Base-by-base conservation (phyloP, 2,113 vertebrate species). In the Dasyornis broadbenti region DNA sequence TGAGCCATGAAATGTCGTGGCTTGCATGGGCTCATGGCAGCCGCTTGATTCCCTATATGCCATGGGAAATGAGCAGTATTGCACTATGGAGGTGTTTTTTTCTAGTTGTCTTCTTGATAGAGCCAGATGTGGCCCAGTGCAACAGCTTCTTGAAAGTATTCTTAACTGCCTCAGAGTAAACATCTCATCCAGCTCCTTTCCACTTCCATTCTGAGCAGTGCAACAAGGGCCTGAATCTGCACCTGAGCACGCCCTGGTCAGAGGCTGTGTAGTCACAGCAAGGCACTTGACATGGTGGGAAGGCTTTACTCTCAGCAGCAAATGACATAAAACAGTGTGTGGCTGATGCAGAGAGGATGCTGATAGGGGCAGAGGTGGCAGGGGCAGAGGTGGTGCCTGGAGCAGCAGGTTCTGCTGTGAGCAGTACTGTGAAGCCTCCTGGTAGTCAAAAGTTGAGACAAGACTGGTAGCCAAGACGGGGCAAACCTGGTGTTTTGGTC, bases 291-390 rank as follows among this genome's bases (percentile, higher is more conserved):
- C 30, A 3, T 3, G 5, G 31, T 5, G 13, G 24, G 13, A n/a
- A 61, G 63, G 28, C 45, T 90, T 88, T 23, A 11, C 31, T 49
- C 31, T 49, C 4, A 0, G 0, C 31, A n/a, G 18, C 0, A 0
- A 30, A 24, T 3, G 4, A 10, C 0, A 9, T 5, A 15, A 1
- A 33, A 26, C 18, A 59, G 37, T 3, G 1, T 42, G 15, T 1
- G 2, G 33, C 4, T 1, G 15, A 10, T 44, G 31, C n/a, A 49
- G 45, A 76, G 57, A 31, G 8, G n/a, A 26, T 83, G 59, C n/a
- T 65, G 40, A 6, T 37, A 11, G 49, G 13, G 6, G 1, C 2
- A 7, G 66, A 72, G 13, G 39, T 8, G 10, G 15, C 50, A 54
- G 31, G 16, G 28, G 14, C 52, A 54, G 70, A 42, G 12, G 1